Evolutionary conservation across 2,888 invertebrate species (phyloP), one percentile per base, ranked within the genome.

Genomic region (Chrysina gloriosa): DNA sequence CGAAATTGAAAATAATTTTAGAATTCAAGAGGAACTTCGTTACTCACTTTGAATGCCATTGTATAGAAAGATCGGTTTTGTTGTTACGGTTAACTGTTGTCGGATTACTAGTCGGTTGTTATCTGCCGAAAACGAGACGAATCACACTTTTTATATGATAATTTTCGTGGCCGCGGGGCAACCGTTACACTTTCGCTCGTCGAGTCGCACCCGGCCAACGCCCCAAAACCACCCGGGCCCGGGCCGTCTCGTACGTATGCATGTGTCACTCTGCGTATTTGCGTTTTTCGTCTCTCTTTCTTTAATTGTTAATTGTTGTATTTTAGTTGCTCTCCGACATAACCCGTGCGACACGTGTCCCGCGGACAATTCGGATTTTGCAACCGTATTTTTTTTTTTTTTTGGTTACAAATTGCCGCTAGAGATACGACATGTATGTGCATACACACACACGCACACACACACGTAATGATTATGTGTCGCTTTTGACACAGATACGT

Each of bases 31-130:
- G 14, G 39, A 23, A 63, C 14, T 42, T 42, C 19, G n/a, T 31
- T 34, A 70, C 73, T 72, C 52, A 73, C 73, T 70, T 72, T 70
- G 71, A 70, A 72, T 72, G 73, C 73, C 73, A 73, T 73, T 52
- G 58, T 72, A 63, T 29, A 52, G 36, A 39, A 27, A 21, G 34
- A n/a, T n/a, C 36, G 21, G 21, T 21, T 21, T 19, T 36, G 23
- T 7, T 23, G 4, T 36, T 34, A 4, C 3, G 11, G 47, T 23
- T 58, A 42, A 31, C 19, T 66, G 58, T 66, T 70, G 64, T 54
- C 54, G 14, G 48, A 54, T 63, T 23, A 64, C 45, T 25, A 23
- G 67, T 63, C 42, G 16, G 34, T 48, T 52, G 64, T 63, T 42
- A 42, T 72, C 69, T 71, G 70, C 54, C 50, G 50, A 47, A 67